Base-by-base conservation (phyloP, 2,888 invertebrate genomes). In the Helicoverpa assulta region DNA sequence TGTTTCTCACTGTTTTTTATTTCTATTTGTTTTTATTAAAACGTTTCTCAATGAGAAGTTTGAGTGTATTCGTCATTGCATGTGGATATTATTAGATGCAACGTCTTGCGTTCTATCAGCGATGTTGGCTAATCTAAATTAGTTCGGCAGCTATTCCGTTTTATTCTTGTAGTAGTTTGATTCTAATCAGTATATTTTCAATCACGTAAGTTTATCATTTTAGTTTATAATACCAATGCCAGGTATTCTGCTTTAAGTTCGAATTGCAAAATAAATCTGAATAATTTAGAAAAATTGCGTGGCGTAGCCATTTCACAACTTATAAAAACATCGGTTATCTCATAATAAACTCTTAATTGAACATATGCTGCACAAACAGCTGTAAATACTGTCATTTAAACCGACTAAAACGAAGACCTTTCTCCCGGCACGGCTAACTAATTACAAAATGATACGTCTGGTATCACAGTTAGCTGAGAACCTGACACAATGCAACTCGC, bases 401-500 rank as follows among this genome's bases (percentile, higher is more conserved):
- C 7, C 56, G 16, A 37, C 64, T 47, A 68, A 67, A 69, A 76
- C 64, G 52, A 61, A 69, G 59, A 66, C 69, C 60, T 75, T 80
- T 76, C 76, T 63, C 70, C 37, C 26, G 55, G 2, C 16, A 51
- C 63, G 29, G 47, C 60, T 60, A 74, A 55, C 54, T 76, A 76
- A 77, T 83, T 77, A 67, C 69, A 67, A 77, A 78, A 75, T 77
- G 68, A 73, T 67, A 78, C 53, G 80, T 80, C 69, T 80, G 64
- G 62, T 57, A 69, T 60, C 72, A 63, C 80, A 58, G 80, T 76
- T 70, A 82, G 75, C 62, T 84, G 84, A 78, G 84, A 84, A 85
- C 68, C 53, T 43, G 52, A 56, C 52, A 84, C 84, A 84, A 84
- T 81, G 61, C 68, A 62, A 43, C 55, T 10, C 58, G 63, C 64